Percentiles rank a stretch among this genome's conserved stretches.
Evolutionary conservation across 2,797 vertebrate genomes (phyloP).

Genomic region (Paramormyrops hopkinsi): DNA sequence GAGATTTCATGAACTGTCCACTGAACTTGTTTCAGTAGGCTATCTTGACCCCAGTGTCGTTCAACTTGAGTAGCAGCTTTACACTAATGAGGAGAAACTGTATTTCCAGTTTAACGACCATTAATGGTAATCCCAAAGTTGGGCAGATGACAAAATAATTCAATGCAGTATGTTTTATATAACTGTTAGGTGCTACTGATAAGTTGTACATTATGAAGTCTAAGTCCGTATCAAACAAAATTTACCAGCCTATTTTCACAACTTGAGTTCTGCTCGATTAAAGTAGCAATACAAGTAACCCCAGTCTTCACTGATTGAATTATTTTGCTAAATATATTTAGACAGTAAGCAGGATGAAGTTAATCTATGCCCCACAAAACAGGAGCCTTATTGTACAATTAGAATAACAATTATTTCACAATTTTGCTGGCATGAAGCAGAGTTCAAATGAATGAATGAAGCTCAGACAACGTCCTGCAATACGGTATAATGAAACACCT

Average conservation of each 20-base stretch:
- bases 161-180: neutral
- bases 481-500: neutral
- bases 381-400: neutral
- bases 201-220: neutral
- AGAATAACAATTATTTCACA: neutral
- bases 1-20: neutral
- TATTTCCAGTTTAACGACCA: neutral
- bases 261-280: neutral
- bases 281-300: neutral
- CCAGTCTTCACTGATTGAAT: neutral
- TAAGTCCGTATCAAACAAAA: neutral
- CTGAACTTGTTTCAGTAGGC: neutral
- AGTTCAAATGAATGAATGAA: neutral
- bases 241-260: neutral
- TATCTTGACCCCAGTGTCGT: neutral
- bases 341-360: neutral
- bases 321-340: neutral
- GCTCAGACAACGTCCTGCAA: neutral
- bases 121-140: neutral
- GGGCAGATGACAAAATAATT: neutral
- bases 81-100: neutral
- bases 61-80: neutral
- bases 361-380: neutral
- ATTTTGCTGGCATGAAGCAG: neutral
- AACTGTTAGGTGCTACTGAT: neutral